Base-by-base conservation (phyloP, 2,888 invertebrate species). In the Sminthurides aquaticus region DNA sequence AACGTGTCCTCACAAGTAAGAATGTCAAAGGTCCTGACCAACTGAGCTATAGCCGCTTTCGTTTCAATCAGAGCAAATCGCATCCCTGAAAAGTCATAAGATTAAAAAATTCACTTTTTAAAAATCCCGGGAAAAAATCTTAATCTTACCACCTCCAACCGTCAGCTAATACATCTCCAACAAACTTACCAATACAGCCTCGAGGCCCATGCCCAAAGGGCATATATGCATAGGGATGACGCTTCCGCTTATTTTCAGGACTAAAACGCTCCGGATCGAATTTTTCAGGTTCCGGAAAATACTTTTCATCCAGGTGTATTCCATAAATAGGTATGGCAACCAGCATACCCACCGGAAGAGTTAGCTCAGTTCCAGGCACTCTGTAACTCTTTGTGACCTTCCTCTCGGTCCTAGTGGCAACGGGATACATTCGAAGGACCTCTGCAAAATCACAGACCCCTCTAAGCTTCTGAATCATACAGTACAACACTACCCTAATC, bases 151-250 rank as follows among this genome's bases (percentile, higher is more conserved):
- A n/a, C n/a, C 3, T 18, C 8, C 22, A 18, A 52, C n/a, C 52
- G n/a, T 52, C n/a, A 48, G 48, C 48, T 20, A n/a, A n/a, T n/a
- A n/a, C n/a, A n/a, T n/a, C n/a, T n/a, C n/a, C n/a, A n/a, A n/a
- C n/a, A n/a, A 29, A 54, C 60, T 43, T 57, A 59, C 67, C 67
- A 28, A 67, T 65, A 60, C 67, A 67, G 25, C 57, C 65, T 29
- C 67, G 2, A 1, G 67, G 67, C 8, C 67, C 67, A 25, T 62
- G 62, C n/a, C 67, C 67, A 43, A 67, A 67, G 1, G 67, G 67
- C 59, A 62, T 25, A 24, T 43, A 67, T 25, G 62, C 62, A 43
- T 65, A 65, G 1, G 67, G 65, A 18, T 43, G n/a, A 5, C 61
- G 57, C 15, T 64, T 58, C 1, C 24, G 54, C 54, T 65, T 64